Conservation (phyloP, 1,140 invertebrate species). For the Lepidurus couesii region DNA sequence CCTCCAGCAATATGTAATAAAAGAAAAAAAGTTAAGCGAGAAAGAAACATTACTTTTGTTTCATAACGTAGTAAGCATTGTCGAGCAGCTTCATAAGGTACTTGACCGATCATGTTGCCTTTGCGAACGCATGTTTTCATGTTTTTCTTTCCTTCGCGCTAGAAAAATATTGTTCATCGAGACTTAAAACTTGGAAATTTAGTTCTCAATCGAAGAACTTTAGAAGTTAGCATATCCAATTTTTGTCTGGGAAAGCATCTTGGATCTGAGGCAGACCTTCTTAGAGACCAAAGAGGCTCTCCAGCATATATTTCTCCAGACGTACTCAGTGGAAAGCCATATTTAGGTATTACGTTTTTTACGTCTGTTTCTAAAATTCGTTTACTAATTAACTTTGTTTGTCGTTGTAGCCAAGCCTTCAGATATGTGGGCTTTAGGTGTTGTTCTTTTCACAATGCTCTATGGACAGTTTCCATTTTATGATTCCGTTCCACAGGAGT, state of each 20-base stretch:
- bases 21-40: conserved; percentile 70
- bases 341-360: conserved; percentile 48
- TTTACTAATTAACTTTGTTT: conserved; percentile 15
- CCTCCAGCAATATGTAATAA: conserved; percentile 75
- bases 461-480: conserved; percentile 85
- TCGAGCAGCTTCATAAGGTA: conserved; percentile 68
- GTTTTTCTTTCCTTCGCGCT: conserved; percentile 42
- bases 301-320: conserved; percentile 81
- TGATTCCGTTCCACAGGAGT: conserved; percentile 65
- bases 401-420: conserved; percentile 61
- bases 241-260: conserved; percentile 77
- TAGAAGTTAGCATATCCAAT: conserved; percentile 67
- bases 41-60: conserved; percentile 71
- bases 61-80: conserved; percentile 67
- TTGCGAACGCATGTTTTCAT: conserved; percentile 30
- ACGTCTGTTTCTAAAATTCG: not conserved
- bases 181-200: conserved; percentile 77
- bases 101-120: conserved; percentile 26
- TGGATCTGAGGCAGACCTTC: conserved; percentile 62
- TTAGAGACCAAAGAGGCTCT: conserved; percentile 74
- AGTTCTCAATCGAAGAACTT: conserved; percentile 63
- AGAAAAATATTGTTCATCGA: conserved; percentile 75
- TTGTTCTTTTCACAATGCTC: conserved; percentile 76
- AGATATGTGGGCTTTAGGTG: conserved; percentile 80
- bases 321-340: conserved; percentile 67